Conservation (phyloP, 2,797 vertebrate species). For the Scarus forsteni region DNA sequence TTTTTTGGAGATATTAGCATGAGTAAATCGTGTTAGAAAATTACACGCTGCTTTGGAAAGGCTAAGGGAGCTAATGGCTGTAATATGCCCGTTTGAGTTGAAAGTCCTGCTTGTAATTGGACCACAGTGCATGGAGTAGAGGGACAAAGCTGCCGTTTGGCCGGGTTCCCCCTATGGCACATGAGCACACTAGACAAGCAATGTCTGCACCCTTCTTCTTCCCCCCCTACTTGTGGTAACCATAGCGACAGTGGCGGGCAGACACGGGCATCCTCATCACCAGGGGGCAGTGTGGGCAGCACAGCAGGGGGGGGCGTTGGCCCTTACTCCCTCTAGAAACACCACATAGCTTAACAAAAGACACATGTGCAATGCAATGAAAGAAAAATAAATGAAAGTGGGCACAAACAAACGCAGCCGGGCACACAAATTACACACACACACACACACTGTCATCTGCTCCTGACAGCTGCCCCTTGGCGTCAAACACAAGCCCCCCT, state of each 20-base stretch:
- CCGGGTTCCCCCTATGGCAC: conserved; percentile 49
- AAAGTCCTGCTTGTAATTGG: conserved; percentile 53
- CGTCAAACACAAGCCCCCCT: conserved; percentile 55
- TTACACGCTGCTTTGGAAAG: conserved; percentile 46
- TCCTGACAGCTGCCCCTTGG: conserved; percentile 83
- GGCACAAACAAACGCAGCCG: conserved; percentile 55
- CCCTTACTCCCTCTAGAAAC: too few relatives aligned
- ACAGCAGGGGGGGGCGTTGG: conserved; percentile 1
- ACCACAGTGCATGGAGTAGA: conserved; percentile 33
- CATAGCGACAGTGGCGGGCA: conserved; percentile 77
- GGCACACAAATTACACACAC: conserved; percentile 49
- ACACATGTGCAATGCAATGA: conserved; percentile 61
- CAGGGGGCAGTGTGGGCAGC: conserved; percentile 80
- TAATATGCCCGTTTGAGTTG: conserved; percentile 43
- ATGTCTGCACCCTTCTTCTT: conserved; percentile 59
- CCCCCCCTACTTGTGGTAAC: conserved; percentile 68
- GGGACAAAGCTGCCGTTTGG: conserved; percentile 67
- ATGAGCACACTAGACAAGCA: conserved; percentile 70
- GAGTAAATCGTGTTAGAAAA: conserved; percentile 43
- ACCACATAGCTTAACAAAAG: conserved; percentile 10
- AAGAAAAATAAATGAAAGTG: conserved; percentile 65
- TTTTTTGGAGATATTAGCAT: conserved; percentile 30
- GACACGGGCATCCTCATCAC: conserved; percentile 73
- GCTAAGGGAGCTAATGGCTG: conserved; percentile 44
- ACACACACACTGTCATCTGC: conserved; percentile 74